A percentile compares a stretch with the other conserved stretches of the same genome.
Evolutionary conservation across 2,113 vertebrate genomes (phyloP).

Genomic region (Crocuta crocuta): DNA sequence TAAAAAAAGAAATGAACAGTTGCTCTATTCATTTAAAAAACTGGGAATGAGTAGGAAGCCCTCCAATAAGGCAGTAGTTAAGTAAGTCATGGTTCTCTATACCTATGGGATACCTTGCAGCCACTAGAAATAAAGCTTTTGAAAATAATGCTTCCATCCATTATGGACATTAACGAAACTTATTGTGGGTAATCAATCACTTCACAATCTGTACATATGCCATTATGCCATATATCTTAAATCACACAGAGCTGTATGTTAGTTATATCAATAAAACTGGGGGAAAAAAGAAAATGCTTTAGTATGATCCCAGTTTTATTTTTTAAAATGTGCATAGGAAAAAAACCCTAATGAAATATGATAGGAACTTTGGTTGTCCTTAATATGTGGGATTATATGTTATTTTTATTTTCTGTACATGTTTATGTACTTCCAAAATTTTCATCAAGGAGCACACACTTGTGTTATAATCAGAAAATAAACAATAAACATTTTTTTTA

Average conservation of each 20-base stretch:
- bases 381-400: background rate
- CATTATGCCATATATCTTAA: background rate
- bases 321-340: background rate
- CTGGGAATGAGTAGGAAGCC: background rate
- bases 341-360: background rate
- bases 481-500: constrained; percentile 11
- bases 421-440: background rate
- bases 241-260: background rate
- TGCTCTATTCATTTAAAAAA: background rate
- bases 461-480: background rate
- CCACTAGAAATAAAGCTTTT: constrained; percentile 32
- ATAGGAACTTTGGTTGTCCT: constrained; percentile 6
- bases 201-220: background rate
- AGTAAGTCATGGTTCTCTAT: background rate
- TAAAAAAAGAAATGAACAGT: too few relatives aligned
- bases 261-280: background rate
- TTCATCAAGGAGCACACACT: constrained; percentile 15
- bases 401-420: constrained; percentile 48
- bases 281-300: background rate
- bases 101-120: background rate
- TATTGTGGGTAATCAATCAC: background rate
- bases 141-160: background rate
- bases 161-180: background rate
- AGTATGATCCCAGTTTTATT: background rate
- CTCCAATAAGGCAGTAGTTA: background rate